These are phyloP conservation scores for Zosterops hypoxanthus DNA, from an alignment of 2,113 vertebrate species.

Conservation along the genomic window DNA sequence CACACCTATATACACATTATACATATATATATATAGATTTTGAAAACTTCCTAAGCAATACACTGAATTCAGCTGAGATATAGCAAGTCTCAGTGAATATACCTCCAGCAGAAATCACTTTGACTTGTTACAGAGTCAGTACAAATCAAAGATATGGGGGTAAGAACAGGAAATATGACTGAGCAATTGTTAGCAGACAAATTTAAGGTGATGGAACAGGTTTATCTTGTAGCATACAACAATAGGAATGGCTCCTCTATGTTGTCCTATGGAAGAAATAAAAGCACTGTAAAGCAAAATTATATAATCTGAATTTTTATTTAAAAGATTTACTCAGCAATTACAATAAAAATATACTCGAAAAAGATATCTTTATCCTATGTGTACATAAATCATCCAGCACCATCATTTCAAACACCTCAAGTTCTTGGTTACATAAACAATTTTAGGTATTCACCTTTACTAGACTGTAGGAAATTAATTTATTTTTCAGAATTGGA, in stretches of 20 bases:
- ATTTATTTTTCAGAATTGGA: neutral
- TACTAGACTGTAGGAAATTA: neutral
- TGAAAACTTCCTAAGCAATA: constrained; percentile 15
- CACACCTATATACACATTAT: neutral
- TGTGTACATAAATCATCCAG: neutral
- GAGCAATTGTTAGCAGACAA: neutral
- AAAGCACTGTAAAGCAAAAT: neutral
- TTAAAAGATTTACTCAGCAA: neutral
- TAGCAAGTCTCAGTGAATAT: neutral
- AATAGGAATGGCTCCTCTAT: neutral
- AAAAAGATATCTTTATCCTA: neutral
- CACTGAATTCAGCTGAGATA: constrained; percentile 16
- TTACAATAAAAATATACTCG: neutral
- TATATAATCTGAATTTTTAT: neutral
- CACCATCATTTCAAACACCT: neutral
- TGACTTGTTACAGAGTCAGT: neutral
- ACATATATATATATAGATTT: neutral
- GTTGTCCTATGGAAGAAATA: neutral
- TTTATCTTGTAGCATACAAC: neutral
- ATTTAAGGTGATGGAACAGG: neutral
- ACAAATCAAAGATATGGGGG: constrained; percentile 31
- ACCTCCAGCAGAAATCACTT: neutral
- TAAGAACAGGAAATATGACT: constrained; percentile 18
- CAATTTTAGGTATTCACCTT: neutral
- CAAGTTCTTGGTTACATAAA: neutral